These are phyloP conservation scores for Trachops cirrhosus DNA, from an alignment of 2,797 vertebrate genomes.

Conservation along the genomic window DNA sequence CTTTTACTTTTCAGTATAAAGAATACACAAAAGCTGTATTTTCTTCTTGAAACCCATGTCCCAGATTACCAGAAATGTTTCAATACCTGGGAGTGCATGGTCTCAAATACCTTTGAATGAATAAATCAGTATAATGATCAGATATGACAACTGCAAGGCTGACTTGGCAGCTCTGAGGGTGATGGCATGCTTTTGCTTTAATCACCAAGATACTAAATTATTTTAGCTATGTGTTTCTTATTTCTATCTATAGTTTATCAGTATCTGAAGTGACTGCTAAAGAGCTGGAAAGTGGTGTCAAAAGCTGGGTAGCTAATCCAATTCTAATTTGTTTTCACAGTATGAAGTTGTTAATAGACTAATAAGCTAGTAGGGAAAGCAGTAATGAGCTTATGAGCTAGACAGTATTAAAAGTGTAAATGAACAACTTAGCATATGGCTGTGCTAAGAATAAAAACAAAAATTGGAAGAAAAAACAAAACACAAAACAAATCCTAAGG, in stretches of 20 bases:
- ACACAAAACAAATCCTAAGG: background rate
- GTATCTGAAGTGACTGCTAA: constrained; percentile 56
- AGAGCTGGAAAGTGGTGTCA: constrained; percentile 62
- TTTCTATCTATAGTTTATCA: constrained; percentile 67
- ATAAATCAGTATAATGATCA: constrained; percentile 49
- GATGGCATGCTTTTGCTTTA: constrained; percentile 43
- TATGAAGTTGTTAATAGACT: constrained; percentile 65
- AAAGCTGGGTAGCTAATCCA: constrained; percentile 47
- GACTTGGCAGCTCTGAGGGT: constrained; percentile 37
- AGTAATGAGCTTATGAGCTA: constrained; percentile 63
- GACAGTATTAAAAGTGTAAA: constrained; percentile 60
- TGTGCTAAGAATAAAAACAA: constrained; percentile 45
- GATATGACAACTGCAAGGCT: constrained; percentile 8
- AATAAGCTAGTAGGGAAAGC: constrained; percentile 59
- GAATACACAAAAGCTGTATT: background rate
- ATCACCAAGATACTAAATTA: constrained; percentile 64
- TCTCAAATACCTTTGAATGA: constrained; percentile 50
- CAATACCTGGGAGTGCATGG: background rate
- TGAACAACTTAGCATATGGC: constrained; percentile 47
- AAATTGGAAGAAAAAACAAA: background rate
- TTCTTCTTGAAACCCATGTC: background rate
- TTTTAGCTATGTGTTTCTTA: constrained; percentile 57
- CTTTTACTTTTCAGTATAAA: background rate
- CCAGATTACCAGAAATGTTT: constrained; percentile 31
- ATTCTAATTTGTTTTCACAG: constrained; percentile 67